phyloP scores from a whole-genome alignment of 2,113 vertebrate genomes.

The Ophiodon elongatus region DNA sequence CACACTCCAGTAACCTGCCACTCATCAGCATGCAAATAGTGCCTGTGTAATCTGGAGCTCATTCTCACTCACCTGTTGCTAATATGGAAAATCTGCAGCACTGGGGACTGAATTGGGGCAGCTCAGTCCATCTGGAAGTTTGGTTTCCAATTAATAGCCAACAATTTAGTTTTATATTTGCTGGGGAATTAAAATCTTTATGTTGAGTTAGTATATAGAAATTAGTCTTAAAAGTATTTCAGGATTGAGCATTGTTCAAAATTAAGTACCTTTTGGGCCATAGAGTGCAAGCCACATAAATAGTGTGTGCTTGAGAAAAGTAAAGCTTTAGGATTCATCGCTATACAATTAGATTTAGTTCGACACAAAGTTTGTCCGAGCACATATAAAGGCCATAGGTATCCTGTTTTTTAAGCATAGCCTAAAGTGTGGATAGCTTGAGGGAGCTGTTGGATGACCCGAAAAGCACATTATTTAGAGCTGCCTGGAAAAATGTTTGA shows the following conservation, averaged over 20 bases:
- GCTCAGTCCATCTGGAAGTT: conserved; percentile 26
- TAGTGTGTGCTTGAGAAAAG: not conserved
- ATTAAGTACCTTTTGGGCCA: not conserved
- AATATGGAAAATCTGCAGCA: conserved; percentile 22
- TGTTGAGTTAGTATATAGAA: not conserved
- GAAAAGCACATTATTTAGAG: no score
- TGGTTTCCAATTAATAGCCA: conserved; percentile 5
- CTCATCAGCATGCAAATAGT: conserved; percentile 67
- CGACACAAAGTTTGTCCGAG: not conserved
- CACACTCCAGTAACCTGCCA: conserved; percentile 60
- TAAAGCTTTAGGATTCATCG: not conserved
- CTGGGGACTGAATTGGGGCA: not conserved
- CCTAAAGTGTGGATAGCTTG: not conserved
- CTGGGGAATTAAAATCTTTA: not conserved
- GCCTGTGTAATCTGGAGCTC: conserved; percentile 57
- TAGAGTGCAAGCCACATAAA: not conserved
- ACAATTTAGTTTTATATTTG: not conserved
- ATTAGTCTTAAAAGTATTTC: not conserved
- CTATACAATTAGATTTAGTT: not conserved
- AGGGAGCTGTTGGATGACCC: no score
- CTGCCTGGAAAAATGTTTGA: no score
- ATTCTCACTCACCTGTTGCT: conserved; percentile 68
- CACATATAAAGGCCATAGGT: not conserved
- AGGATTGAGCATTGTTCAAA: not conserved
- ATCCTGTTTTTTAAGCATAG: no score